Evolutionary conservation across 1,140 invertebrate species (phyloP).

Genomic region (Ctenoplectra terminalis): DNA sequence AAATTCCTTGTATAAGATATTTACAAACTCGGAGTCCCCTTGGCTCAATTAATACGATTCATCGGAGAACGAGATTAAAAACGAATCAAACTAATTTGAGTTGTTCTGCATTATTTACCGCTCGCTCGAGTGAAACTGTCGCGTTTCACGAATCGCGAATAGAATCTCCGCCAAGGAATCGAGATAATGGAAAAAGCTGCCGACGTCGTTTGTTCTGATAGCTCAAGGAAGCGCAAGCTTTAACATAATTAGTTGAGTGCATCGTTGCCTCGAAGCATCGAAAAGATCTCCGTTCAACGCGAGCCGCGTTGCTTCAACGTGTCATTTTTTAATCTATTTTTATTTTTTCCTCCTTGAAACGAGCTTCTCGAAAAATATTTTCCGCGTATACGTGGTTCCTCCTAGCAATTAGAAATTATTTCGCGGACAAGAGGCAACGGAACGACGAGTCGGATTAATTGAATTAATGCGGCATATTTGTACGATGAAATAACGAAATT

Average conservation of each 20-base stretch:
- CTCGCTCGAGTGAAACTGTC: no score
- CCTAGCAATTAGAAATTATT: slow-evolving; percentile 8
- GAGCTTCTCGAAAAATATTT: not conserved
- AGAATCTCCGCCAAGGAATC: no score
- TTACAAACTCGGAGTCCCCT: no score
- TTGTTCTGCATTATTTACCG: no score
- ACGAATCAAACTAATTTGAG: no score
- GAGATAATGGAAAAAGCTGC: not conserved
- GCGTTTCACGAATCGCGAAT: no score
- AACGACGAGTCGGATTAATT: slow-evolving; percentile 4
- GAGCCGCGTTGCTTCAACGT: not conserved
- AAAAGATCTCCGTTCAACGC: not conserved
- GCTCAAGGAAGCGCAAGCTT: not conserved
- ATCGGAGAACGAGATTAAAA: no score
- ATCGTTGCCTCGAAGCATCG: not conserved
- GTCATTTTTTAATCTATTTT: not conserved
- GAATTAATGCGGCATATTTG: not conserved
- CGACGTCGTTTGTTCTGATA: not conserved
- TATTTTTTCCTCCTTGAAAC: not conserved
- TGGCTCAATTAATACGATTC: no score
- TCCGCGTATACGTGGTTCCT: not conserved
- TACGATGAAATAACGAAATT: not conserved
- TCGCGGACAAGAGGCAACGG: not conserved
- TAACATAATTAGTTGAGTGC: not conserved
- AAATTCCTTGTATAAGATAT: no score